phyloP scores from a whole-genome alignment of 1,140 invertebrate species.

The Hydropsyche tenuis region DNA sequence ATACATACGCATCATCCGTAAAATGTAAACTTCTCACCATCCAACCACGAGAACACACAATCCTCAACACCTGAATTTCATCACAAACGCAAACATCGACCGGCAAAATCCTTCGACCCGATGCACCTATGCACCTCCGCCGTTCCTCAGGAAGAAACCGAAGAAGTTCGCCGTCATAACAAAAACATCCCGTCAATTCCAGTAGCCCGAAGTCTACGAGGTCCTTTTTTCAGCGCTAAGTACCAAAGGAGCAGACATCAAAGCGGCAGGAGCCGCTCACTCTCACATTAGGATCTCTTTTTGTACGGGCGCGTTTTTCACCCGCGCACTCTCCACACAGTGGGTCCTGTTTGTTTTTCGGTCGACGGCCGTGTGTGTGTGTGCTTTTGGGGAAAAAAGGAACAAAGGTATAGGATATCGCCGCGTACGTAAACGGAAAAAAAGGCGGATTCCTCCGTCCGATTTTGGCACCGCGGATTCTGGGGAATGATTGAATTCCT shows the following conservation, averaged over 20 bases:
- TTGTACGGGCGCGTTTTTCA: constrained; percentile 1
- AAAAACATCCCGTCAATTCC: constrained; percentile 34
- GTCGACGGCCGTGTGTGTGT: too few species aligned
- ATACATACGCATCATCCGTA: too few species aligned
- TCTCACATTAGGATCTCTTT: constrained; percentile 35
- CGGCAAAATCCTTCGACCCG: too few species aligned
- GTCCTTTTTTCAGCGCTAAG: constrained; percentile 13
- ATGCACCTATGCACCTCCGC: too few species aligned
- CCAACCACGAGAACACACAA: too few species aligned
- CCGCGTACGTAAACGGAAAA: too few species aligned
- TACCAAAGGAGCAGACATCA: constrained; percentile 20
- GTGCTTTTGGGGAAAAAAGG: too few species aligned
- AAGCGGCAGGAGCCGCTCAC: constrained; percentile 10
- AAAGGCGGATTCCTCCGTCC: constrained; percentile 24
- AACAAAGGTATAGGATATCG: too few species aligned
- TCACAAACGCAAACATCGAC: too few species aligned
- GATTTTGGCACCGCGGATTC: constrained; percentile 35
- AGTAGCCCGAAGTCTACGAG: constrained; percentile 7
- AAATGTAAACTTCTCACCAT: too few species aligned
- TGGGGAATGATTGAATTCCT: constrained; percentile 35
- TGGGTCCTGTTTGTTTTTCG: constrained; percentile 2
- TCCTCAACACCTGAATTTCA: too few species aligned
- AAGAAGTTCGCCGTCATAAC: constrained; percentile 3
- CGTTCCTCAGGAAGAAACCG: too few species aligned
- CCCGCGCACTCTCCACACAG: not conserved